Percentiles rank a stretch among this genome's conserved stretches.
These are phyloP conservation scores for Accipiter virgatus DNA, from an alignment of 2,113 vertebrate genomes.

Conservation along the genomic window DNA sequence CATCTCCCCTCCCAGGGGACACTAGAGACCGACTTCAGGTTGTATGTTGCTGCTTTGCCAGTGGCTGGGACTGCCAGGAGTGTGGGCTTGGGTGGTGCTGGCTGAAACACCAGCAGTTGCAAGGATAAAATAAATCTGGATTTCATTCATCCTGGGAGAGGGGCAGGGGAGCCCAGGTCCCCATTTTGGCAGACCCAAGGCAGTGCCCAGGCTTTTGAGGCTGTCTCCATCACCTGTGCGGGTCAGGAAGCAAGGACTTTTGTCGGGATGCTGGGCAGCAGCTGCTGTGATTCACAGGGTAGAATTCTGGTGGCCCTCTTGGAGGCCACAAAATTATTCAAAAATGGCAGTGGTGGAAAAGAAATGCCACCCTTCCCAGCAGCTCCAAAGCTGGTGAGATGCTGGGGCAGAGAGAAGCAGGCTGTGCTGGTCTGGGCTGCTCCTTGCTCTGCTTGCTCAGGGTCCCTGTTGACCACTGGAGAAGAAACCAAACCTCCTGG, in stretches of 20 bases:
- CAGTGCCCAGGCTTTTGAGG: neutral
- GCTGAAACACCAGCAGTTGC: neutral
- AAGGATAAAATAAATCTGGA: neutral
- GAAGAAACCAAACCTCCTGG: neutral
- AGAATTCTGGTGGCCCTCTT: neutral
- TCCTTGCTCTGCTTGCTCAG: neutral
- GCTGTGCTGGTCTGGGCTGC: neutral
- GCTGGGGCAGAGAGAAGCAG: neutral
- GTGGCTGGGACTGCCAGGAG: neutral
- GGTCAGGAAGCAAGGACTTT: neutral
- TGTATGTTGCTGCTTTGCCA: neutral
- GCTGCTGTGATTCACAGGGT: neutral
- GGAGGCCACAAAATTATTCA: neutral
- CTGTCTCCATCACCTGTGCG: rapidly evolving
- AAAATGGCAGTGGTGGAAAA: neutral
- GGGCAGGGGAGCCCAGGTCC: neutral
- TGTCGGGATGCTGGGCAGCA: neutral
- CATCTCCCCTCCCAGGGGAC: neutral
- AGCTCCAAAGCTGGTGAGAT: neutral
- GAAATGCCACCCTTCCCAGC: neutral
- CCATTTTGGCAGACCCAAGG: neutral
- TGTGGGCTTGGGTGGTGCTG: neutral
- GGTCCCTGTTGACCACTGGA: neutral
- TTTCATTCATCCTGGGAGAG: neutral
- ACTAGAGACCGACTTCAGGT: neutral